Evolutionary conservation across 2,888 invertebrate genomes (phyloP).

Genomic region (Ichneumoninae sp.): DNA sequence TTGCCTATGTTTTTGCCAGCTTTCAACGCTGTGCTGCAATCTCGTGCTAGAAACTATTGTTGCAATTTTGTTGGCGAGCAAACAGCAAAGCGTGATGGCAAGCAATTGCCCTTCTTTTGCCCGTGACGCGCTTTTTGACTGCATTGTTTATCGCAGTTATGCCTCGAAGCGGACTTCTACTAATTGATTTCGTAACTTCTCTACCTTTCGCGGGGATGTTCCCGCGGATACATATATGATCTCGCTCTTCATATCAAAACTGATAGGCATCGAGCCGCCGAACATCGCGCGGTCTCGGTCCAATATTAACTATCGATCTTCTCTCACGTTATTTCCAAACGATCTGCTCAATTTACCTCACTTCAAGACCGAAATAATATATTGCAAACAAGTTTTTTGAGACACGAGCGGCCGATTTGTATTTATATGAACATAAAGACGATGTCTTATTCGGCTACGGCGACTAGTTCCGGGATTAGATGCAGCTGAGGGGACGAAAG

Average conservation of each 20-base stretch:
- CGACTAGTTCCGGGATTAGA: too few relatives aligned
- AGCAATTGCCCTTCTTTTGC: too few relatives aligned
- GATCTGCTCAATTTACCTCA: neutral
- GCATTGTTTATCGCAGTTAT: conserved; percentile 80
- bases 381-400: neutral
- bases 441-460: too few relatives aligned
- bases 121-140: conserved; percentile 50
- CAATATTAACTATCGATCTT: neutral
- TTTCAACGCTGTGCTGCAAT: too few relatives aligned
- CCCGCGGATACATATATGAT: conserved; percentile 48
- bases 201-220: conserved; percentile 85
- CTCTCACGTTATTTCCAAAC: neutral
- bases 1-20: too few relatives aligned
- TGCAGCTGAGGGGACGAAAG: too few relatives aligned
- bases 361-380: neutral
- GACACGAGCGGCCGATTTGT: too few relatives aligned
- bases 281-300: neutral
- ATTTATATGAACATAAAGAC: too few relatives aligned
- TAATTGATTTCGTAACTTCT: conserved; percentile 74
- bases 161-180: conserved; percentile 66
- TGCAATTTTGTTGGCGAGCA: too few relatives aligned
- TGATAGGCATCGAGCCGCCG: neutral
- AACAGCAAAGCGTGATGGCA: too few relatives aligned
- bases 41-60: too few relatives aligned
- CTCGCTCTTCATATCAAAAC: conserved; percentile 31